Evolutionary conservation across 2,888 invertebrate genomes (phyloP).

Genomic region (Camponotus fellah): DNA sequence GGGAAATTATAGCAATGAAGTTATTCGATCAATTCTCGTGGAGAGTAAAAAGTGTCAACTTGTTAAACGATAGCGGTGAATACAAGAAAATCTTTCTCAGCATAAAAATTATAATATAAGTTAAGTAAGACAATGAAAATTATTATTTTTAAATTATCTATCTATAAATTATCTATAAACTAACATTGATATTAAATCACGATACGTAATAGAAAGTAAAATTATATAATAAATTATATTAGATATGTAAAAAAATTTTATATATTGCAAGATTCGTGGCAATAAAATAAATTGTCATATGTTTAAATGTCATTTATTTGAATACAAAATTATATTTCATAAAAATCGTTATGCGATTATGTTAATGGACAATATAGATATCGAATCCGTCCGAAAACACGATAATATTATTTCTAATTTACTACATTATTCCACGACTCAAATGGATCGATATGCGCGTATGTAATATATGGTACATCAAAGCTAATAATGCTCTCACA

Average conservation of each 20-base stretch:
- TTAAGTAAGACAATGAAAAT: neutral
- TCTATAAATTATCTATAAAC: conserved; percentile 15
- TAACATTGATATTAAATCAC: conserved; percentile 12
- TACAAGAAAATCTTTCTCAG: conserved; percentile 17
- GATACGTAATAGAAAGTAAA: conserved; percentile 14
- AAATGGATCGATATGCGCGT: conserved; percentile 62
- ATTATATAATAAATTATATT: conserved; percentile 29
- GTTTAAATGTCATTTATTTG: neutral
- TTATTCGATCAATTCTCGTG: conserved; percentile 20
- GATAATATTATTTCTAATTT: conserved; percentile 57
- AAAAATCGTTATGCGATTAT: conserved; percentile 62
- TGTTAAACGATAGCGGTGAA: conserved; percentile 29
- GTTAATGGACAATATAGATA: conserved; percentile 66
- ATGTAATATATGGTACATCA: conserved; percentile 66
- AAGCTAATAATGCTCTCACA: conserved; percentile 69
- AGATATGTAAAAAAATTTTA: neutral
- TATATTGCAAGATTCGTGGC: neutral
- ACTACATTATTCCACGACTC: conserved; percentile 53
- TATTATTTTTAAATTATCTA: conserved; percentile 5
- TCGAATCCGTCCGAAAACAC: conserved; percentile 49
- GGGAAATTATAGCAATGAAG: conserved; percentile 48
- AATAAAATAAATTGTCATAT: neutral
- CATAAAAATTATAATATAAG: conserved; percentile 11
- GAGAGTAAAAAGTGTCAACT: conserved; percentile 40
- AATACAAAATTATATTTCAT: conserved; percentile 41